These are phyloP conservation scores for Anarsia innoxiella DNA, from an alignment of 2,888 invertebrate species.

Conservation along the genomic window DNA sequence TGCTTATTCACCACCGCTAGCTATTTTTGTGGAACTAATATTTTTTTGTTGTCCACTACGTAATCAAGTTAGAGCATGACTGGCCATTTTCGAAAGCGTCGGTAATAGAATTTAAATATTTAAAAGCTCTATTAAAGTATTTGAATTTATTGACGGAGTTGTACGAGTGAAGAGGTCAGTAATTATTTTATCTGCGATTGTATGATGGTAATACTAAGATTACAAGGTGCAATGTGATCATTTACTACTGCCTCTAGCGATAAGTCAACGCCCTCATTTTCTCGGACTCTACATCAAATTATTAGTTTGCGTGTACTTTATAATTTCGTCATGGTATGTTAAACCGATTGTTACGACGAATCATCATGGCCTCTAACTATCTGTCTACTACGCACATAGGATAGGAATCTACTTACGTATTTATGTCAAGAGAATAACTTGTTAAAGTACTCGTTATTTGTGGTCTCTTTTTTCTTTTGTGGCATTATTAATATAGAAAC, in stretches of 20 bases:
- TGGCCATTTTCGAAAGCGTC: constrained; percentile 1
- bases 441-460: too few relatives aligned
- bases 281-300: constrained; percentile 26
- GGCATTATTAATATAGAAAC: too few relatives aligned
- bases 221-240: constrained; percentile 7
- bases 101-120: constrained; percentile 6
- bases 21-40: constrained; percentile 25
- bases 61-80: constrained; percentile 8
- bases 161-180: too few relatives aligned
- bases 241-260: constrained; percentile 14
- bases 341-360: constrained; percentile 26
- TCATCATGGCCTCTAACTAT: too few relatives aligned
- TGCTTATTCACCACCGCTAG: constrained; percentile 28
- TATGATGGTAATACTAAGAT: constrained; percentile 1
- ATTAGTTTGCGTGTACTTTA: constrained; percentile 35
- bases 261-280: constrained; percentile 33
- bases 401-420: too few relatives aligned
- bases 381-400: too few relatives aligned
- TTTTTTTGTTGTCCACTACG: constrained; percentile 21
- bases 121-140: background rate
- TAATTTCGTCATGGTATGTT: constrained; percentile 34
- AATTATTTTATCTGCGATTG: too few relatives aligned
- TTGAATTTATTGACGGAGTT: too few relatives aligned
- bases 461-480: too few relatives aligned
- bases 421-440: too few relatives aligned